These are phyloP conservation scores for Panthera leo DNA, from an alignment of 2,113 vertebrate genomes.

Conservation along the genomic window DNA sequence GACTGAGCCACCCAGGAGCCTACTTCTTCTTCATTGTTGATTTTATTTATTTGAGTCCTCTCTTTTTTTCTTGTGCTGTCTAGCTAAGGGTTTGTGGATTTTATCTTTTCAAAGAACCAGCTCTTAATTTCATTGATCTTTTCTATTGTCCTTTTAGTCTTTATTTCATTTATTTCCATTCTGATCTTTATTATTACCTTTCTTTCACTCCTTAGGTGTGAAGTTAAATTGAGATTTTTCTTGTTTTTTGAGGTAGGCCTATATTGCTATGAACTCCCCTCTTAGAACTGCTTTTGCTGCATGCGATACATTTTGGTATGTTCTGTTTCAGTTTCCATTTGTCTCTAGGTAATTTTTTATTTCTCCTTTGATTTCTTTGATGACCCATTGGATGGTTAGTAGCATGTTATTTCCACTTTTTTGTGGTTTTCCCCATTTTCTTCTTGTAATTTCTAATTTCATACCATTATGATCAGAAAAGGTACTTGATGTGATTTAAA, in stretches of 20 bases:
- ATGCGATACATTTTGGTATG: background rate
- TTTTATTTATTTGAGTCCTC: background rate
- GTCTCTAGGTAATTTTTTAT: background rate
- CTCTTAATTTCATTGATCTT: background rate
- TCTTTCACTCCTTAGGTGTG: background rate
- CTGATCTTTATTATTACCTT: background rate
- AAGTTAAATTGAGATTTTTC: background rate
- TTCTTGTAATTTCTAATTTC: background rate
- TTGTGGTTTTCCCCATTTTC: background rate
- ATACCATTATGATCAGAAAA: background rate
- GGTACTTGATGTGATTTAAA: background rate
- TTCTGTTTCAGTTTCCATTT: background rate
- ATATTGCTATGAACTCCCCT: background rate
- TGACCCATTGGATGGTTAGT: background rate
- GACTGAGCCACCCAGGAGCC: too few species aligned
- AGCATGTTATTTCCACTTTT: background rate
- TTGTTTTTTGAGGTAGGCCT: background rate
- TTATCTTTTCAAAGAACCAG: background rate
- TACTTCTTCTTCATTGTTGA: background rate
- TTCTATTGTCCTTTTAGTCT: background rate
- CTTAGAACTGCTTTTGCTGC: background rate
- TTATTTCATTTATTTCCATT: background rate
- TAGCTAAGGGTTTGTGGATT: background rate
- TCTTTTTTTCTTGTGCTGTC: background rate
- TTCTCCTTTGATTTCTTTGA: background rate